Percentiles rank a stretch among this genome's conserved stretches.
Conservation (phyloP, 92 coral and sea anemone genomes). For the Zoanthus solanderi region DNA sequence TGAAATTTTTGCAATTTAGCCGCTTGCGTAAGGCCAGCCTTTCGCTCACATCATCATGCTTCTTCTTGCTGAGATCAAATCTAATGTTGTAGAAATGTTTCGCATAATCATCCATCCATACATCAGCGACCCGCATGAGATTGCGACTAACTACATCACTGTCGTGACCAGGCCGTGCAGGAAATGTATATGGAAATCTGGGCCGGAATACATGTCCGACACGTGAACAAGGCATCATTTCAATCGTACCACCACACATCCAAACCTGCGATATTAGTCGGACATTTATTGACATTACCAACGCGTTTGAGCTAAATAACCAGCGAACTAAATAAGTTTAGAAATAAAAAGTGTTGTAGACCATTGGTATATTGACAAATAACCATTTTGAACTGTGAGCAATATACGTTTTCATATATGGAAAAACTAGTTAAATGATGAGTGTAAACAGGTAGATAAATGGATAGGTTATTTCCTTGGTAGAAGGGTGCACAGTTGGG, state of each 20-base stretch:
- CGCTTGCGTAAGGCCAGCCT: conserved; percentile 86
- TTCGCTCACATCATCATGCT: conserved; percentile 91
- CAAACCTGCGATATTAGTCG: conserved; percentile 72
- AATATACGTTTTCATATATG: too few species aligned
- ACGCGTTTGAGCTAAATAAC: too few species aligned
- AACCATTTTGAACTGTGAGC: too few species aligned
- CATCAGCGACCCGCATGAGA: conserved; percentile 98
- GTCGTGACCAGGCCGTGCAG: conserved; percentile 92
- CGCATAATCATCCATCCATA: conserved; percentile 98
- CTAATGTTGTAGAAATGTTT: conserved; percentile 98
- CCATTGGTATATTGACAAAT: too few species aligned
- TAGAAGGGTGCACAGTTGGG: too few species aligned
- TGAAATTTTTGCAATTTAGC: conserved; percentile 91
- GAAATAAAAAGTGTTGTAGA: too few species aligned
- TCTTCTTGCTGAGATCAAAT: conserved; percentile 86
- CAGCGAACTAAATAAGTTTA: too few species aligned
- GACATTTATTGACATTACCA: not conserved
- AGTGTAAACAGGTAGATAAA: too few species aligned
- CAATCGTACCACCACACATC: conserved; percentile 99
- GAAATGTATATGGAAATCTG: conserved; percentile 97
- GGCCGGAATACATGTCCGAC: conserved; percentile 99
- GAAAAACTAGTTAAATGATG: too few species aligned
- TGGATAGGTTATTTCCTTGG: too few species aligned
- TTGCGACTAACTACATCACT: conserved; percentile 96
- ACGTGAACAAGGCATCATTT: conserved; percentile 98